phyloP scores from a whole-genome alignment of 2,797 vertebrate genomes.

The Lepus oiostolus region DNA sequence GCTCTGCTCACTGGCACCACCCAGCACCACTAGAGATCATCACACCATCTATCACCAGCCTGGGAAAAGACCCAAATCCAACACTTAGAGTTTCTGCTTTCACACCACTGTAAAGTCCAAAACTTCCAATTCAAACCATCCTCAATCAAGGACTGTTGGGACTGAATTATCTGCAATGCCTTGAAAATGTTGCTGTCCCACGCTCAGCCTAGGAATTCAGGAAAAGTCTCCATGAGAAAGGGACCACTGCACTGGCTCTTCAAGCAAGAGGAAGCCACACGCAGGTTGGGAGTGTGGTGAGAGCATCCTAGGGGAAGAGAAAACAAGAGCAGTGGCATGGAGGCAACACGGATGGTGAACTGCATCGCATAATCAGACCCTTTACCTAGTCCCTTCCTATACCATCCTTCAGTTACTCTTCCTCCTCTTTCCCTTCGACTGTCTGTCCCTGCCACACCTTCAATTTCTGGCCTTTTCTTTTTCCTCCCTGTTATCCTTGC shows the following conservation, averaged over 20 bases:
- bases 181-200: not conserved
- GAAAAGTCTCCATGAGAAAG: not conserved
- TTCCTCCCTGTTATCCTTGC: not conserved
- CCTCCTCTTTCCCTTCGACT: not conserved
- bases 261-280: not conserved
- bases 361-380: too few species aligned
- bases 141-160: too few species aligned
- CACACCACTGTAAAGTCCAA: too few species aligned
- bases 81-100: too few species aligned
- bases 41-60: too few species aligned
- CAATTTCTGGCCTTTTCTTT: not conserved
- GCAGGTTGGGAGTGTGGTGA: not conserved
- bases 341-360: fast-evolving
- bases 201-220: not conserved
- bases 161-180: not conserved
- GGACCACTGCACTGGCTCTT: not conserved
- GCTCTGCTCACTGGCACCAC: too few species aligned
- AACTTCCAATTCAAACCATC: too few species aligned
- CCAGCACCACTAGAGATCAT: too few species aligned
- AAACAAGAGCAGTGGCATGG: not conserved
- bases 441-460: not conserved
- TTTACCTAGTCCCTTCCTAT: not conserved
- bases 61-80: too few species aligned
- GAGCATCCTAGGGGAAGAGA: not conserved
- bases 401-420: not conserved